These are phyloP conservation scores for Ceratothoa steindachneri DNA, from an alignment of 2,888 invertebrate genomes.

Conservation along the genomic window DNA sequence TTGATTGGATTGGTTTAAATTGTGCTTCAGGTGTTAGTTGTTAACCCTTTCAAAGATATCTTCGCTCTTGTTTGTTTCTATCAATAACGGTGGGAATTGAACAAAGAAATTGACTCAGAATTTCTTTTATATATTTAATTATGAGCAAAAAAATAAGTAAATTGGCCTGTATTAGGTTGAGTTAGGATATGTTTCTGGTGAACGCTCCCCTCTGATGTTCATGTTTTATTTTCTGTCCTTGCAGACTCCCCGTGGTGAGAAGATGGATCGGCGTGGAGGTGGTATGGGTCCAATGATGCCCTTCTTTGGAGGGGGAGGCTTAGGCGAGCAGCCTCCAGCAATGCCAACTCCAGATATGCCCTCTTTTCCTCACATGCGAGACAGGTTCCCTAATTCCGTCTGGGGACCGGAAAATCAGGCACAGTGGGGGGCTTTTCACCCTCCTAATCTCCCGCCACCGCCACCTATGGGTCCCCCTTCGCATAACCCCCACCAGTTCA, in stretches of 20 bases:
- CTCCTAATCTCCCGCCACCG: constrained; percentile 35
- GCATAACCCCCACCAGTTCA: constrained; percentile 44
- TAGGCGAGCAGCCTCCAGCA: constrained; percentile 35
- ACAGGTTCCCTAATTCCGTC: constrained; percentile 42
- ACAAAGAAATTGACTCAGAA: no score
- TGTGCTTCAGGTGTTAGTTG: no score
- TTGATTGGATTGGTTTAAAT: no score
- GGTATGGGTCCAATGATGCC: constrained; percentile 47
- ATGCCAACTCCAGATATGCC: constrained; percentile 41
- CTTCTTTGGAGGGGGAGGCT: constrained; percentile 44
- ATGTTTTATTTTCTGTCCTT: constrained; percentile 6
- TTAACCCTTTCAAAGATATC: no score
- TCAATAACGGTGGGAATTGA: no score
- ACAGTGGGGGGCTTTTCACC: constrained; percentile 46
- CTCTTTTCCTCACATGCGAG: constrained; percentile 44
- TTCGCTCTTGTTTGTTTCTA: no score
- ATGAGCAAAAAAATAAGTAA: no score
- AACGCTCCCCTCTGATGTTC: not conserved
- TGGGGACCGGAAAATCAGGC: constrained; percentile 42
- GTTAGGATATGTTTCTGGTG: no score
- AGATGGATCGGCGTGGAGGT: constrained; percentile 45
- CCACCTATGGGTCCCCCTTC: constrained; percentile 37
- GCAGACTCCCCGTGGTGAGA: constrained; percentile 46
- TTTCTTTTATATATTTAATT: no score
- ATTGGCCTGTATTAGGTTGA: no score